Evolutionary conservation across 2,888 invertebrate genomes (phyloP).

Genomic region (Dinocampus coccinellae): DNA sequence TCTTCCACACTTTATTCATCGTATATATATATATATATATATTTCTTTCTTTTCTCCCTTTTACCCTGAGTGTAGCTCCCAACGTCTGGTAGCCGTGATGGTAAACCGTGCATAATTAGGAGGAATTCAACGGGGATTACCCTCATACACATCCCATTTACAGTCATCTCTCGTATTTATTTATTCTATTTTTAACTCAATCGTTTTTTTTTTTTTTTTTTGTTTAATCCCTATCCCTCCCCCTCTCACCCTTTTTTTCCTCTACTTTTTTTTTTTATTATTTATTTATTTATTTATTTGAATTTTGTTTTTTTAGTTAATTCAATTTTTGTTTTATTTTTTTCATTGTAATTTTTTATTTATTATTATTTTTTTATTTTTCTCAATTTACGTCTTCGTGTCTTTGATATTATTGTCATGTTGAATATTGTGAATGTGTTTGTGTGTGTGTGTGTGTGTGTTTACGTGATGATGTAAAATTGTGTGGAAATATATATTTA

Average conservation of each 20-base stretch:
- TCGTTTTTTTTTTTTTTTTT: constrained; percentile 23
- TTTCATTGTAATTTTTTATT: neutral
- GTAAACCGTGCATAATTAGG: constrained; percentile 69
- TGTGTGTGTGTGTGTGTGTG: no score
- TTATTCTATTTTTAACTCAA: constrained; percentile 25
- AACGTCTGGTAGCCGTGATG: constrained; percentile 57
- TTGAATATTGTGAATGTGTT: no score
- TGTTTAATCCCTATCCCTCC: constrained; percentile 23
- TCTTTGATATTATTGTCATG: no score
- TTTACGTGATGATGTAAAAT: no score
- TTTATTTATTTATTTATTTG: no score
- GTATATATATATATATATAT: constrained; percentile 2
- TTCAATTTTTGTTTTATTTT: no score
- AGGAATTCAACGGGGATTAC: constrained; percentile 68
- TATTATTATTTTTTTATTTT: neutral
- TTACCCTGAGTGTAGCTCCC: constrained; percentile 34
- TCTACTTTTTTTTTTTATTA: constrained; percentile 1
- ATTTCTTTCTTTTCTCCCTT: constrained; percentile 27
- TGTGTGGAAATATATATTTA: no score
- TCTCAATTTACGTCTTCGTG: neutral
- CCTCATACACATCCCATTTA: constrained; percentile 64
- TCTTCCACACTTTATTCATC: neutral
- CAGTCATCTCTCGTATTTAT: constrained; percentile 56
- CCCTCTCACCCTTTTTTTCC: constrained; percentile 20
- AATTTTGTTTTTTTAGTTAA: no score